Evolutionary conservation across 2,113 vertebrate species (phyloP).

Genomic region (Sylvietta virens): DNA sequence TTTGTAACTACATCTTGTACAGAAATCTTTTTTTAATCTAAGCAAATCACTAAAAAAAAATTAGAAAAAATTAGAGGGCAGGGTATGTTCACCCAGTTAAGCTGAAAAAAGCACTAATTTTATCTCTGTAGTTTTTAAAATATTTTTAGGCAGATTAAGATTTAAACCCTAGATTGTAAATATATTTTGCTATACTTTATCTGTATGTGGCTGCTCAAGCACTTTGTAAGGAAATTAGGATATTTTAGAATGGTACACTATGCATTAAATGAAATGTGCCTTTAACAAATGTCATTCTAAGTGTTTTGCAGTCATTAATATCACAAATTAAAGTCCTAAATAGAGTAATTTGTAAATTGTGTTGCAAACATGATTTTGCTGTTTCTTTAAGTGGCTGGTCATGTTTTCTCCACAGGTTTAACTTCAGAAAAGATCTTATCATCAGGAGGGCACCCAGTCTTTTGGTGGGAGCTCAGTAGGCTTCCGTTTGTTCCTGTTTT

Average conservation of each 20-base stretch:
- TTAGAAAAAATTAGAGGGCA: constrained; percentile 72
- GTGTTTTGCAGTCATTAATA: constrained; percentile 85
- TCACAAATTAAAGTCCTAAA: constrained; percentile 90
- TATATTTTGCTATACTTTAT: constrained; percentile 85
- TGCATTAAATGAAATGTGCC: constrained; percentile 83
- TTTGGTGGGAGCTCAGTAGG: neutral
- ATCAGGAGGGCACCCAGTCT: neutral
- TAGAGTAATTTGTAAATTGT: constrained; percentile 75
- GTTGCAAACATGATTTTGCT: constrained; percentile 66
- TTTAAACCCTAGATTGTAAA: constrained; percentile 90
- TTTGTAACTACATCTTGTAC: constrained; percentile 77
- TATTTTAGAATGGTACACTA: constrained; percentile 90
- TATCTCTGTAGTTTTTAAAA: constrained; percentile 84
- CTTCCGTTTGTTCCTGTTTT: neutral
- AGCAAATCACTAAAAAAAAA: constrained; percentile 73
- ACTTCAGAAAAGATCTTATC: neutral
- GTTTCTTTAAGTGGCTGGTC: neutral
- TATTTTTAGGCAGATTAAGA: constrained; percentile 85
- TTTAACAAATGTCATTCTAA: constrained; percentile 79
- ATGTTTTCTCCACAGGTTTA: neutral
- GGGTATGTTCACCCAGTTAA: constrained; percentile 85
- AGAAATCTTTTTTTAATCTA: constrained; percentile 72
- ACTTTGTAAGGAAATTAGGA: constrained; percentile 83
- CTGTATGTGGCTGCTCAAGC: constrained; percentile 87
- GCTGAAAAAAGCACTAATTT: constrained; percentile 95